Percentiles rank a stretch among this genome's conserved stretches.
Evolutionary conservation across 2,797 vertebrate genomes (phyloP).

Genomic region (Aplochiton taeniatus): DNA sequence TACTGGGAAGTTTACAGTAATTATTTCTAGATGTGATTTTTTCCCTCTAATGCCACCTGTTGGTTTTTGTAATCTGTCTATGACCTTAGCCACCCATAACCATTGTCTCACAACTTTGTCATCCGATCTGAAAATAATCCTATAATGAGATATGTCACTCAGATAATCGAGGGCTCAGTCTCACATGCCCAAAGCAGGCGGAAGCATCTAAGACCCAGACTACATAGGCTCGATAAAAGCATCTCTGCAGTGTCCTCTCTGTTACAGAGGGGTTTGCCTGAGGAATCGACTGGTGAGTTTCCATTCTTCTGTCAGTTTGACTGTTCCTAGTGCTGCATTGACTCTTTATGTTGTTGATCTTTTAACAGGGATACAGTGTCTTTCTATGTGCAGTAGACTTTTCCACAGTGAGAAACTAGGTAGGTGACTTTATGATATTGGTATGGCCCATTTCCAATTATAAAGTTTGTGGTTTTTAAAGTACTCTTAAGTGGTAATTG

Average conservation of each 20-base stretch:
- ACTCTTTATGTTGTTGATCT: too few species aligned
- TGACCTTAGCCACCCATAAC: slow-evolving; percentile 5
- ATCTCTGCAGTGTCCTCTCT: background rate
- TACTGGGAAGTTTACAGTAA: background rate
- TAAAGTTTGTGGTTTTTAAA: too few species aligned
- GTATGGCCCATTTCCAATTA: too few species aligned
- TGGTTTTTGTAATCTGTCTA: background rate
- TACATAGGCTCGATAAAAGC: slow-evolving; percentile 16
- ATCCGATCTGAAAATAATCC: background rate
- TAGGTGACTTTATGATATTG: too few species aligned
- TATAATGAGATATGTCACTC: slow-evolving; percentile 13
- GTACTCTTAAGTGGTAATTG: too few species aligned
- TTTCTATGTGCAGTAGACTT: too few species aligned
- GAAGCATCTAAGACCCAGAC: background rate
- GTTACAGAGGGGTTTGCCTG: slow-evolving; percentile 2
- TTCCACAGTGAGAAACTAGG: too few species aligned
- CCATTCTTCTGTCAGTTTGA: background rate
- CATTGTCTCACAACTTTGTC: slow-evolving; percentile 11
- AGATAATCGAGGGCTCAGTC: background rate
- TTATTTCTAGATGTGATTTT: background rate
- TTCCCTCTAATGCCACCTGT: background rate
- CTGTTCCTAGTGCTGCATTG: background rate
- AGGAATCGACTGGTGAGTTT: slow-evolving; percentile 1
- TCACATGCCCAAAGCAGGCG: background rate
- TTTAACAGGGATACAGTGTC: too few species aligned